Evolutionary conservation across 2,113 vertebrate genomes (phyloP).

Genomic region (Alethe diademata): DNA sequence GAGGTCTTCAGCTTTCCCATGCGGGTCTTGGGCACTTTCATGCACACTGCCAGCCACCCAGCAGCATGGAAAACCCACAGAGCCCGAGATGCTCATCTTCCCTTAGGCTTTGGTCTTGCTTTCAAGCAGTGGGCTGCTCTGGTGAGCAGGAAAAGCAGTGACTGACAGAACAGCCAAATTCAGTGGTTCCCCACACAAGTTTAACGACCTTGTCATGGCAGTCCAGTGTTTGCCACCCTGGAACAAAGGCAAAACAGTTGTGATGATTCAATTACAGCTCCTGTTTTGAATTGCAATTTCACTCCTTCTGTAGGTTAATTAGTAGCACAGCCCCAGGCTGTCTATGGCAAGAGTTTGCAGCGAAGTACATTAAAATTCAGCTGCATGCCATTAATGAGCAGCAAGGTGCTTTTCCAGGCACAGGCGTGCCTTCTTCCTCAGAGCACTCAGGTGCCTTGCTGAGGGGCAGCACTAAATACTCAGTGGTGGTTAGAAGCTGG

Average conservation of each 20-base stretch:
- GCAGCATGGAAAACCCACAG: neutral
- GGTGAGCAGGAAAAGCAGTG: neutral
- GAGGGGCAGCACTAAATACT: neutral
- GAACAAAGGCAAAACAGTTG: constrained; percentile 61
- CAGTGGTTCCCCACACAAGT: neutral
- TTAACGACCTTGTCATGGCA: constrained; percentile 35
- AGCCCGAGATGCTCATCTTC: neutral
- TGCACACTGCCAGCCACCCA: neutral
- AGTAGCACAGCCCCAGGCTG: constrained; percentile 53
- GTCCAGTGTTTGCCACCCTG: neutral
- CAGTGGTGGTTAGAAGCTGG: neutral
- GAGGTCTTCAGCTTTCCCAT: neutral
- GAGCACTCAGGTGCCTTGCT: neutral
- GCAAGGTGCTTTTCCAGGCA: neutral
- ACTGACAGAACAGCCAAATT: neutral
- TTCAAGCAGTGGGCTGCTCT: neutral
- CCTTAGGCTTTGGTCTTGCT: neutral
- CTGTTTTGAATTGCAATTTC: constrained; percentile 58
- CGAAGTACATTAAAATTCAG: constrained; percentile 34
- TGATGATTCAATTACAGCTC: constrained; percentile 67
- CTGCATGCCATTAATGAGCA: constrained; percentile 2
- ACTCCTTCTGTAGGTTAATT: constrained; percentile 71
- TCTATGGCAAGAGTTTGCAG: neutral
- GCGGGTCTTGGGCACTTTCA: accelerated
- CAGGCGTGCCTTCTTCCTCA: neutral